Evolutionary conservation across 2,113 vertebrate species (phyloP).

Genomic region (Pogonocichla stellata): DNA sequence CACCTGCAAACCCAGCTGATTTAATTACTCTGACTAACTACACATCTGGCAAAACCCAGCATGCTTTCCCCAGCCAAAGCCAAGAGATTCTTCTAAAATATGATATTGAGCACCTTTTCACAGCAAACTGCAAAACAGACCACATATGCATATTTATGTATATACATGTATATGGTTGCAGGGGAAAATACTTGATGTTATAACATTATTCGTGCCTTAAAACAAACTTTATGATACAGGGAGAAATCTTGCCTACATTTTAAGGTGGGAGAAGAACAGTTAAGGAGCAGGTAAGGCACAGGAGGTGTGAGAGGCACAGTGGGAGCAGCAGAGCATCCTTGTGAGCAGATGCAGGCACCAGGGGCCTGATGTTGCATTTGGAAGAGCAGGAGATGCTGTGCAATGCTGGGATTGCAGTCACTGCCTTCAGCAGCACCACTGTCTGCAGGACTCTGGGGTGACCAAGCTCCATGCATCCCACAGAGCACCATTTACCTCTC

Average conservation of each 20-base stretch:
- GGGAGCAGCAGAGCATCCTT: not conserved
- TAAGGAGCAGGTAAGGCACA: not conserved
- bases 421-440: not conserved
- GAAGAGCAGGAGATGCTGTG: not conserved
- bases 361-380: not conserved
- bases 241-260: not conserved
- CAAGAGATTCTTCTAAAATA: not conserved
- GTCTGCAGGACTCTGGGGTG: not conserved
- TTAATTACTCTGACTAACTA: conserved; percentile 10
- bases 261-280: not conserved
- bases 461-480: not conserved
- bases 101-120: not conserved
- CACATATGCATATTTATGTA: not conserved
- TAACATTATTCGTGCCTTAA: not conserved
- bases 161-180: not conserved
- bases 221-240: not conserved
- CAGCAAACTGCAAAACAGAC: not conserved
- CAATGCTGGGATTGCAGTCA: not conserved
- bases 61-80: not conserved
- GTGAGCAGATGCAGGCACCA: accelerated
- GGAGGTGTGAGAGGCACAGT: not conserved
- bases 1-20: not conserved
- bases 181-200: not conserved
- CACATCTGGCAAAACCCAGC: not conserved
- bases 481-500: not conserved